phyloP scores from a whole-genome alignment of 2,888 invertebrate genomes.

The Agonopterix subpropinquella region DNA sequence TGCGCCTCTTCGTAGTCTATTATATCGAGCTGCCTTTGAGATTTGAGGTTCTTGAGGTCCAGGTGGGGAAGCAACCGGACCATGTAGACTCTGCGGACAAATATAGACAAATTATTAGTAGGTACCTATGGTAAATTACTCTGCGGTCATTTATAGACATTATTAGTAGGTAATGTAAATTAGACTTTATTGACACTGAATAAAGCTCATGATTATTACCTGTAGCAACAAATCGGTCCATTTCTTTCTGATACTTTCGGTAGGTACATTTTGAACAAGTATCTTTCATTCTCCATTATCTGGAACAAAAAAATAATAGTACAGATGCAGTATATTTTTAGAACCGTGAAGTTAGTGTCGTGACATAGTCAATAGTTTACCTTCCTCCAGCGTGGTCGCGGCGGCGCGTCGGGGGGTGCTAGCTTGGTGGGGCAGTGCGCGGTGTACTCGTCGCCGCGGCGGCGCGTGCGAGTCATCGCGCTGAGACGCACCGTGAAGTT shows the following conservation, averaged over 20 bases:
- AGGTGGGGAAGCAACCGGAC: conserved; percentile 80
- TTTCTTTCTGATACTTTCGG: conserved; percentile 89
- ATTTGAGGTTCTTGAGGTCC: conserved; percentile 79
- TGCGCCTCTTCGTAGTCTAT: conserved; percentile 85
- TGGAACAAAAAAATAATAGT: conserved; percentile 36
- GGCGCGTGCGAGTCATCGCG: conserved; percentile 85
- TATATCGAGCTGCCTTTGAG: conserved; percentile 81
- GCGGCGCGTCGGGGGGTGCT: conserved; percentile 81
- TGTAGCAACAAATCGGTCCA: conserved; percentile 91
- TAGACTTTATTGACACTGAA: too few relatives aligned
- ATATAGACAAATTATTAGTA: background rate
- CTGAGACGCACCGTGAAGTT: conserved; percentile 87
- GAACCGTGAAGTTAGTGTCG: too few relatives aligned
- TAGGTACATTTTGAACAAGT: conserved; percentile 84
- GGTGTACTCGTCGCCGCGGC: conserved; percentile 80
- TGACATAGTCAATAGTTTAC: too few relatives aligned
- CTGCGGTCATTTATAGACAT: conserved; percentile 40
- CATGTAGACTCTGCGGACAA: conserved; percentile 80
- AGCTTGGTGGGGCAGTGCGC: conserved; percentile 82
- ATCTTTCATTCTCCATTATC: conserved; percentile 72
- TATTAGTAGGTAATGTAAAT: too few relatives aligned
- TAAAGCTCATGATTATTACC: conserved; percentile 34
- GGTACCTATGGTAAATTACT: conserved; percentile 37
- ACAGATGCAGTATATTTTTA: too few relatives aligned
- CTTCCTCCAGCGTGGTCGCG: conserved; percentile 67